Evolutionary conservation across 2,888 invertebrate species (phyloP).

Genomic region (Arge pagana): DNA sequence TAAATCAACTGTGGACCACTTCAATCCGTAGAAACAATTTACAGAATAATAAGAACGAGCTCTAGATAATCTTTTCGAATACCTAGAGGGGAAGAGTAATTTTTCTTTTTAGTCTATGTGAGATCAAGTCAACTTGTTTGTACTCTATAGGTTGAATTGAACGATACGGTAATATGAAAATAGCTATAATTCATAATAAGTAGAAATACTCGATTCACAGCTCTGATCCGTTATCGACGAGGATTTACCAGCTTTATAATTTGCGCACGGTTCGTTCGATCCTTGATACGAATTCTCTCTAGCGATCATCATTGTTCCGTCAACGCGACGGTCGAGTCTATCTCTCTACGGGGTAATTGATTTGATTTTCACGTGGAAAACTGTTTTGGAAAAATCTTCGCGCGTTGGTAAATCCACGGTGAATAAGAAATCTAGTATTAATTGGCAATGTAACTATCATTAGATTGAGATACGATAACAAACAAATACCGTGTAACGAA

Average conservation of each 20-base stretch:
- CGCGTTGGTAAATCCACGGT: slow-evolving; percentile 13
- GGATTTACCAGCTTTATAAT: slow-evolving; percentile 19
- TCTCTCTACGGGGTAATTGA: too few species aligned
- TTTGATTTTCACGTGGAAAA: too few species aligned
- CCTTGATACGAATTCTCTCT: too few species aligned
- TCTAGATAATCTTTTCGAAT: slow-evolving; percentile 17
- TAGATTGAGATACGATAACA: not conserved
- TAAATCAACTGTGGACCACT: too few species aligned
- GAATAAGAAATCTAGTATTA: slow-evolving; percentile 6
- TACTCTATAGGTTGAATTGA: slow-evolving; percentile 47
- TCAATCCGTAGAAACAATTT: slow-evolving; percentile 20
- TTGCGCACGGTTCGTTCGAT: too few species aligned
- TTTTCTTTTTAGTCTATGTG: slow-evolving; percentile 37
- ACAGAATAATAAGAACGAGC: slow-evolving; percentile 17
- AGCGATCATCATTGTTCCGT: too few species aligned
- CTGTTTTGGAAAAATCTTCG: slow-evolving; percentile 1
- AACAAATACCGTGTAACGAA: slow-evolving; percentile 4
- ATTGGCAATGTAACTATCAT: not conserved
- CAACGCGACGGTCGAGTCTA: too few species aligned
- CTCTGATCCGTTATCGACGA: slow-evolving; percentile 16
- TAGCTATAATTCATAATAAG: slow-evolving; percentile 18
- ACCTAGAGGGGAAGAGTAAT: slow-evolving; percentile 12
- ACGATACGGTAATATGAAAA: slow-evolving; percentile 28
- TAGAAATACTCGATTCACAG: slow-evolving; percentile 22
- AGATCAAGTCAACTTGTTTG: slow-evolving; percentile 49